Base-by-base conservation (phyloP, 92 coral and sea anemone genomes). In the Epizoanthus scotinus region DNA sequence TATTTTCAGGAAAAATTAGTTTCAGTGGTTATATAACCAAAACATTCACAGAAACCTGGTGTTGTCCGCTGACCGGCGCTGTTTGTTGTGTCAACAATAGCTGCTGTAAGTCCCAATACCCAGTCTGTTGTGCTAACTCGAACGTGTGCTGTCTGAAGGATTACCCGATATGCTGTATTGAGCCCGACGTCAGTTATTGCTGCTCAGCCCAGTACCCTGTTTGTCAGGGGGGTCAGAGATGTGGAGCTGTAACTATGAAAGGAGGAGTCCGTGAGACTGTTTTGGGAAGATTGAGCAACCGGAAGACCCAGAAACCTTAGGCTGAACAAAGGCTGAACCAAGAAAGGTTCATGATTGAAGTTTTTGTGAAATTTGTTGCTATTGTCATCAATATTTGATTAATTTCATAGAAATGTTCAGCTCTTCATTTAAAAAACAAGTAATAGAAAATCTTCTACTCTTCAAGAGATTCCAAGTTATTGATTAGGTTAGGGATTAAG, bases 91-190 rank as follows among this genome's bases (percentile, higher is more conserved):
- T 15, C 21, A 28, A 42, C 58, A 70, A 79, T 70, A 60, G 34
- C 10, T 85, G 89, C 62, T 85, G 85, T 24, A 72, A n/a, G 26
- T 19, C 79, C 18, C 49, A 69, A 25, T 64, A 78, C 67, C 88
- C 88, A 29, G 36, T 78, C 28, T 78, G 79, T 70, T 85, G 88
- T 50, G 66, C 53, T 5, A 40, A 44, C 28, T 71, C 63, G 28
- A 71, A 71, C 78, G 50, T 54, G 13, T 71, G 78, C 28, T 71
- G 78, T 21, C 54, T 25, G 20, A 54, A 21, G 4, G 25, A 71
- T 18, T 71, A 53, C 19, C 78, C 78, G 10, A 44, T 71, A 21
- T 71, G 78, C 59, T 71, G 78, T 19, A 13, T 71, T 19, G 78
- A 71, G 36, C 78, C 63, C 28, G 78, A 61, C 44, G n/a, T 19